Evolutionary conservation across 2,888 invertebrate species (phyloP).

Genomic region (Trypoxylon attenuatum): DNA sequence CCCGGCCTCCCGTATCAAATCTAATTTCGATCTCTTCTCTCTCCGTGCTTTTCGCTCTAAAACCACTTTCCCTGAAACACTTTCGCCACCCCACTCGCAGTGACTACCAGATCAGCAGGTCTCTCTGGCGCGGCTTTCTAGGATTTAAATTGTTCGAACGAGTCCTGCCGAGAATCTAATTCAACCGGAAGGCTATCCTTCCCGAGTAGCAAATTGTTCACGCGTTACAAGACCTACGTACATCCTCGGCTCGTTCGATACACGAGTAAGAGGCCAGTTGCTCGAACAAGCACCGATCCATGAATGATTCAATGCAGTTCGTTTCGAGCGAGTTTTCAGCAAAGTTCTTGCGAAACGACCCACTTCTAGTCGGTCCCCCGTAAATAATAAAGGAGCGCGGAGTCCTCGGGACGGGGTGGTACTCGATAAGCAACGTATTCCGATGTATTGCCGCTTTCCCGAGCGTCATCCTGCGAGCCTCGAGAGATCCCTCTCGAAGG

Average conservation of each 20-base stretch:
- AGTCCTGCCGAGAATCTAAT: neutral
- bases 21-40: conserved; percentile 50
- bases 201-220: neutral
- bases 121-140: too few species aligned
- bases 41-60: conserved; percentile 21
- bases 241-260: neutral
- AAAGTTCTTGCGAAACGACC: conserved; percentile 7
- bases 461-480: too few species aligned
- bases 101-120: conserved; percentile 22
- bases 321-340: conserved; percentile 21
- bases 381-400: conserved; percentile 39
- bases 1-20: conserved; percentile 31
- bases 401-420: conserved; percentile 2
- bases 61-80: conserved; percentile 27
- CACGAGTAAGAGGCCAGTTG: neutral
- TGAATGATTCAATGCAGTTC: conserved; percentile 29
- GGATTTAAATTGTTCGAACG: conserved; percentile 18
- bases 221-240: neutral
- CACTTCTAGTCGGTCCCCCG: conserved; percentile 10
- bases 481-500: too few species aligned
- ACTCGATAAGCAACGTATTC: too few species aligned
- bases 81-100: conserved; percentile 34
- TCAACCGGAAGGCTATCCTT: too few species aligned
- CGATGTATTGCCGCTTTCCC: too few species aligned
- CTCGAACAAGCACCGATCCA: too few species aligned